Conservation (phyloP, 2,888 invertebrate species). For the Elegia similella region DNA sequence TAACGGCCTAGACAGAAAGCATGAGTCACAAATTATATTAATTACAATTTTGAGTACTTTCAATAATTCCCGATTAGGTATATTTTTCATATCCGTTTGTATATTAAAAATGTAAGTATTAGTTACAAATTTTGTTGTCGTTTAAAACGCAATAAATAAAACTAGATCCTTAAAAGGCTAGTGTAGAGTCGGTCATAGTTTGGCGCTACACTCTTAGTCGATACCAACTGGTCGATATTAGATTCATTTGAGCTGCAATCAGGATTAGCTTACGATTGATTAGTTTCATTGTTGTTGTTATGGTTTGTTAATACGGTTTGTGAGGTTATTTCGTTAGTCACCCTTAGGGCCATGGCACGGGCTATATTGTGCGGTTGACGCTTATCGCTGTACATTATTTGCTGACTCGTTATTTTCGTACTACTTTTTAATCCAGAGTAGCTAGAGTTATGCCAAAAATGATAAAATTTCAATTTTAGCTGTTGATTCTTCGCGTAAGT, state of each 20-base stretch:
- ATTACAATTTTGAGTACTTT: constrained; percentile 4
- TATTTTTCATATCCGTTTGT: not conserved
- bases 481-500: constrained; percentile 14
- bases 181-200: constrained; percentile 35
- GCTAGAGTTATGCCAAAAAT: constrained; percentile 5
- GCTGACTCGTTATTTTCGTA: not conserved
- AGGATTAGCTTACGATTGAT: constrained; percentile 68
- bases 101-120: not conserved
- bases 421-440: not conserved
- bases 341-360: constrained; percentile 57
- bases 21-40: constrained; percentile 9
- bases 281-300: constrained; percentile 75
- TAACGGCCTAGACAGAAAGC: constrained; percentile 24
- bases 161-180: constrained; percentile 33
- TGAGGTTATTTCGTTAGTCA: constrained; percentile 68
- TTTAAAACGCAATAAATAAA: not conserved
- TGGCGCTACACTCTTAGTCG: constrained; percentile 48
- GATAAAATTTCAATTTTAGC: constrained; percentile 3
- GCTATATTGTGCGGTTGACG: constrained; percentile 37
- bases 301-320: constrained; percentile 62
- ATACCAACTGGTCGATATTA: constrained; percentile 79
- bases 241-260: constrained; percentile 75
- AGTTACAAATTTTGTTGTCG: not conserved
- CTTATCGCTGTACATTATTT: constrained; percentile 16
- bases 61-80: not conserved